Percentiles rank a stretch among this genome's conserved stretches.
phyloP scores from a whole-genome alignment of 2,797 vertebrate genomes.

The Xyrichtys novacula region DNA sequence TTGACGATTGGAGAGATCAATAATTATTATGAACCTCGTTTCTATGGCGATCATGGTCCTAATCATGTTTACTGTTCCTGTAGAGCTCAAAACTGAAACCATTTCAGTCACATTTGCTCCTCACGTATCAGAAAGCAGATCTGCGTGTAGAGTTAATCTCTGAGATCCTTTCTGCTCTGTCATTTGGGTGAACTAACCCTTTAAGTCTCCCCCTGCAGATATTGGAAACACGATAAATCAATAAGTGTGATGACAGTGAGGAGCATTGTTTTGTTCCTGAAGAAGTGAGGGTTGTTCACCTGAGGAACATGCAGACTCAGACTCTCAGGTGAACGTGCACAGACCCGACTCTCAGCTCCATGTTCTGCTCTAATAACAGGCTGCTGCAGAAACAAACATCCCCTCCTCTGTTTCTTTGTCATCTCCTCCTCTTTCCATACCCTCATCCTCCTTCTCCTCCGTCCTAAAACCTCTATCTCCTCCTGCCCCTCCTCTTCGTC shows the following conservation, averaged over 20 bases:
- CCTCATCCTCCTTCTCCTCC: slow-evolving; percentile 27
- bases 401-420: slow-evolving; percentile 30
- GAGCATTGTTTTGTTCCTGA: too few relatives aligned
- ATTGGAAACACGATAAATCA: too few relatives aligned
- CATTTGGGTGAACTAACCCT: slow-evolving; percentile 2
- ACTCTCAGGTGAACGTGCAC: slow-evolving; percentile 3
- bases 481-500: not conserved
- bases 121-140: too few relatives aligned
- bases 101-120: too few relatives aligned
- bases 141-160: too few relatives aligned
- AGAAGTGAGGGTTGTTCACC: slow-evolving; percentile 41
- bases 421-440: slow-evolving; percentile 44
- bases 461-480: slow-evolving; percentile 9
- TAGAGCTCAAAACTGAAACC: too few relatives aligned
- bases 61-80: too few relatives aligned
- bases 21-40: too few relatives aligned
- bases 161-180: not conserved
- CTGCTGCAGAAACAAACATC: slow-evolving; percentile 52
- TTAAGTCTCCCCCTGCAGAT: not conserved
- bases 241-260: too few relatives aligned
- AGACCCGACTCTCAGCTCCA: slow-evolving; percentile 1
- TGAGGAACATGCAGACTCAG: slow-evolving; percentile 27
- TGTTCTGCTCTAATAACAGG: slow-evolving; percentile 60
- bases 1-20: too few relatives aligned
- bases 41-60: too few relatives aligned